Evolutionary conservation across 2,888 invertebrate genomes (phyloP).

Genomic region (Tenthredo amoena): DNA sequence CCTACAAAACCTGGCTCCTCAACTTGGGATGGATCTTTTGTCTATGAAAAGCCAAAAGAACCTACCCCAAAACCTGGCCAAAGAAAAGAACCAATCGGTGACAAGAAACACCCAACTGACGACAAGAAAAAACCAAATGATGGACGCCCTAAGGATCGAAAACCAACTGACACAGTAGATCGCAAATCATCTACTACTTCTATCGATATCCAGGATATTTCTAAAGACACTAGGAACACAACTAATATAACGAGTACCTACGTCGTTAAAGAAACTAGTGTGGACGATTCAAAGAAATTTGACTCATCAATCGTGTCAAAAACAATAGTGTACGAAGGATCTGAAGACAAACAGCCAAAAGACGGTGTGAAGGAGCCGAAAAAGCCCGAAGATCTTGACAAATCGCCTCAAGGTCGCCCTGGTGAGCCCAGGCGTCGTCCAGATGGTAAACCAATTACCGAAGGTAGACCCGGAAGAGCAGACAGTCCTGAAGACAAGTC

Average conservation of each 20-base stretch:
- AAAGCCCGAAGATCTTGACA: conserved; percentile 45
- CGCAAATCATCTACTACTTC: conserved; percentile 52
- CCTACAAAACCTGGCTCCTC: conserved; percentile 70
- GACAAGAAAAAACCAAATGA: conserved; percentile 50
- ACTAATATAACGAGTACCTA: conserved; percentile 39
- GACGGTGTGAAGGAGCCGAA: conserved; percentile 37
- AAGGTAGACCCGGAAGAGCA: conserved; percentile 56
- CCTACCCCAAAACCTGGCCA: conserved; percentile 56
- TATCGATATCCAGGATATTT: conserved; percentile 32
- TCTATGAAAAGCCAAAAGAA: conserved; percentile 65
- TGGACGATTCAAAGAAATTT: conserved; percentile 62
- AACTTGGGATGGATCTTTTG: conserved; percentile 72
- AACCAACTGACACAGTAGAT: conserved; percentile 50
- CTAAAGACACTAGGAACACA: conserved; percentile 1
- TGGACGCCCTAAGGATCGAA: conserved; percentile 50
- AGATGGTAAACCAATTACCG: conserved; percentile 48
- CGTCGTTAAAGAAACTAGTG: conserved; percentile 26
- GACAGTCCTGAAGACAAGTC: conserved; percentile 65
- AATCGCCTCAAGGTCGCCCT: conserved; percentile 21
- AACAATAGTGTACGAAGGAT: conserved; percentile 66
- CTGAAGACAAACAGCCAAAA: conserved; percentile 49
- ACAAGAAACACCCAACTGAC: conserved; percentile 54
- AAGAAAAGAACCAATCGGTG: conserved; percentile 43
- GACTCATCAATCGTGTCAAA: conserved; percentile 70
- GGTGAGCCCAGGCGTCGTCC: conserved; percentile 16